Base-by-base conservation (phyloP, 2,113 vertebrate genomes). In the Neogobius melanostomus region DNA sequence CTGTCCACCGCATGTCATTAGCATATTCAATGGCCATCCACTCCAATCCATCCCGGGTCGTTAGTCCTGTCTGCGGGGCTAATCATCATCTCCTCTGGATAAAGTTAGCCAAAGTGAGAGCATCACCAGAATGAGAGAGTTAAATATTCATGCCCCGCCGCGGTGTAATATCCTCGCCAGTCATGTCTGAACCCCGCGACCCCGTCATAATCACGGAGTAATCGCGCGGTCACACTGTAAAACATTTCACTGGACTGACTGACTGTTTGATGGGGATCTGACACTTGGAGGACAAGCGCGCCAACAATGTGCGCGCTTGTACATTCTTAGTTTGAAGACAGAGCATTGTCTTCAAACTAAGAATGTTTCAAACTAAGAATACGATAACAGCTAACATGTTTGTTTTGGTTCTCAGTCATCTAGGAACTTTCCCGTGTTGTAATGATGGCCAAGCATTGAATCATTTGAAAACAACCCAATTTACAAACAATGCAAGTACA, bases 121-220 rank as follows among this genome's bases (percentile, higher is more conserved):
- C 66, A 62, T 81, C 48, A 44, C 28, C 84, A 87, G 85, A 87
- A 85, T 85, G 87, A 89, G 86, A 86, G 77, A 70, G 81, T 90
- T 90, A 90, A 91, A 91, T 91, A 91, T 91, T 90, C 87, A 91
- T 91, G 89, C 78, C 84, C 76, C 74, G 51, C 72, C 11, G 59
- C 53, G 14, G 79, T 68, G 80, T 89, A 90, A 91, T 90, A 85
- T 89, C 89, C 90, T 90, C 82, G 72, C 72, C 79, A 16, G 64
- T 88, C 84, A 88, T 85, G 79, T 87, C 75, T 84, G 79, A 88
- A 87, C 87, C 79, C 80, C 69, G 62, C 72, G 87, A 90, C 89
- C 87, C 28, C 8, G 49, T 66, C 79, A 82, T 88, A 77, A 90
- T 90, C 80, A n/a, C 11, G 71, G 72, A 45, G 85, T 84, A 86